Conservation (phyloP, 2,888 invertebrate species). For the Netelia inedita region DNA sequence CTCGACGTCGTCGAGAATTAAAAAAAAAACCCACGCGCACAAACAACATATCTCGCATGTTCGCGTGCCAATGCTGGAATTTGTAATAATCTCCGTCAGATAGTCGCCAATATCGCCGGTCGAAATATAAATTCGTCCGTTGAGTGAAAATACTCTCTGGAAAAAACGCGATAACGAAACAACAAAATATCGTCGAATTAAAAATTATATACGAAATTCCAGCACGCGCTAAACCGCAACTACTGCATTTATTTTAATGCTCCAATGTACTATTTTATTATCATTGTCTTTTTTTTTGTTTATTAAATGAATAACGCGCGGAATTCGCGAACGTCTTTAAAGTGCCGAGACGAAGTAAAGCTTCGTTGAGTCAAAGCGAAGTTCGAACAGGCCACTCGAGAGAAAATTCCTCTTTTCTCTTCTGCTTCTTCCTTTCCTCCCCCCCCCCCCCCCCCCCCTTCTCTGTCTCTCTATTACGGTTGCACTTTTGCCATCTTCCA, state of each 20-base stretch:
- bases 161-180: background rate
- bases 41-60: background rate
- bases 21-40: background rate
- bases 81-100: background rate
- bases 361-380: background rate
- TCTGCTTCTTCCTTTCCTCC: background rate
- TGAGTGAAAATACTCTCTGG: slow-evolving; percentile 20
- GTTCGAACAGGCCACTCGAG: too few species aligned
- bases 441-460: too few species aligned
- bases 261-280: too few species aligned
- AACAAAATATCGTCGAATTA: background rate
- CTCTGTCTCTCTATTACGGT: background rate
- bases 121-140: slow-evolving; percentile 10
- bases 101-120: background rate
- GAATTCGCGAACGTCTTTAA: background rate
- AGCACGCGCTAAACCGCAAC: too few species aligned
- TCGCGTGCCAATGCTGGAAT: background rate
- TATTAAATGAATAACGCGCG: background rate
- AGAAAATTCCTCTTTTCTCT: background rate
- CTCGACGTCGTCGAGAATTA: background rate
- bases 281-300: background rate
- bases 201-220: background rate
- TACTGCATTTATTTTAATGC: too few species aligned
- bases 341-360: background rate
- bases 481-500: slow-evolving; percentile 35